These are phyloP conservation scores for Napeogenes sylphis DNA, from an alignment of 2,888 invertebrate species.

Conservation along the genomic window DNA sequence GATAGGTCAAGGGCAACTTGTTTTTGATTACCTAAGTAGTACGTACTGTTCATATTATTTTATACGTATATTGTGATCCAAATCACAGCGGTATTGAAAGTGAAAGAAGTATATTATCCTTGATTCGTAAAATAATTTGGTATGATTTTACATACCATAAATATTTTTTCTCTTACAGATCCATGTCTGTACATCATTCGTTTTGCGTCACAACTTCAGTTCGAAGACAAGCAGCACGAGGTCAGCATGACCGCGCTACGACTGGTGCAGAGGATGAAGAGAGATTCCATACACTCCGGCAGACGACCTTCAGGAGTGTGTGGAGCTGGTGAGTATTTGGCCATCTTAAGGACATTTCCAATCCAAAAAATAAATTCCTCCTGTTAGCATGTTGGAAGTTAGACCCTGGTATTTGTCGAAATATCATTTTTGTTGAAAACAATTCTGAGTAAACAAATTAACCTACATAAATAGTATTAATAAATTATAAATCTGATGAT, in stretches of 20 bases:
- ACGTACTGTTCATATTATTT: too few species aligned
- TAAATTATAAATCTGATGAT: neutral
- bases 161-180: slow-evolving; percentile 77
- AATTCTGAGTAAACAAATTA: too few species aligned
- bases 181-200: slow-evolving; percentile 97
- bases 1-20: too few species aligned
- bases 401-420: too few species aligned
- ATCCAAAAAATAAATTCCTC: neutral
- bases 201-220: slow-evolving; percentile 94
- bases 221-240: slow-evolving; percentile 94
- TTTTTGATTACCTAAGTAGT: too few species aligned
- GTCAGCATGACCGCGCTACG: slow-evolving; percentile 96
- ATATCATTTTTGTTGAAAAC: too few species aligned
- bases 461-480: too few species aligned
- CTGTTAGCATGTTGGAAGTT: neutral
- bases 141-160: neutral
- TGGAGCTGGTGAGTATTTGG: slow-evolving; percentile 87
- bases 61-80: too few species aligned
- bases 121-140: neutral
- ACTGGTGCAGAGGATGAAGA: slow-evolving; percentile 97
- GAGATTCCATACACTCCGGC: slow-evolving; percentile 98
- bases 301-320: slow-evolving; percentile 97
- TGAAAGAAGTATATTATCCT: too few species aligned
- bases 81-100: too few species aligned
- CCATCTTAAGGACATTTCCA: neutral